Conservation (phyloP, 2,888 invertebrate genomes). For the Torymus texanus region DNA sequence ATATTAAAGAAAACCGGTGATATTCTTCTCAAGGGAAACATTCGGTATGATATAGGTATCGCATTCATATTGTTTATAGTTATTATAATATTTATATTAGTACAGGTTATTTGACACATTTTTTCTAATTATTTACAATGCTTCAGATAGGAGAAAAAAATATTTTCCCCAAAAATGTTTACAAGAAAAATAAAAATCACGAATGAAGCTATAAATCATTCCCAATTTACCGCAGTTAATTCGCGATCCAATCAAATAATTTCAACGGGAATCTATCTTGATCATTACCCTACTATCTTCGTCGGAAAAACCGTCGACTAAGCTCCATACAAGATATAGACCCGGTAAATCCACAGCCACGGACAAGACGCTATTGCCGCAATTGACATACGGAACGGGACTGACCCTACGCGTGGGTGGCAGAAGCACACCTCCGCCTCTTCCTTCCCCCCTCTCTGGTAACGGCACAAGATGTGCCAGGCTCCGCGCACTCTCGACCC, state of each 20-base stretch:
- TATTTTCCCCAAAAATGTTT: too few species aligned
- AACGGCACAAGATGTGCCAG: slow-evolving; percentile 39
- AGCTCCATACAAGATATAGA: neutral
- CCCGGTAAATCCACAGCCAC: neutral
- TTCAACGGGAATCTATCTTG: neutral
- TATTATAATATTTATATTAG: too few species aligned
- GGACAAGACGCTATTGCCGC: slow-evolving; percentile 4
- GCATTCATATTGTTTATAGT: too few species aligned
- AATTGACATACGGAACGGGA: slow-evolving; percentile 39
- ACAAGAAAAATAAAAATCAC: too few species aligned
- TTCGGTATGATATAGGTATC: too few species aligned
- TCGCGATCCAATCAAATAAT: neutral
- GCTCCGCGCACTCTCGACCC: slow-evolving; percentile 16
- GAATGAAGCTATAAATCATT: too few species aligned
- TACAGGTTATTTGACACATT: too few species aligned
- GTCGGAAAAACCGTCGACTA: neutral
- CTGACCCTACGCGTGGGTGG: slow-evolving; percentile 7
- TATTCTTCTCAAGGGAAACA: too few species aligned
- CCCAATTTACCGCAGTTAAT: too few species aligned
- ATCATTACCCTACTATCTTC: neutral
- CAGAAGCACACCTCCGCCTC: neutral
- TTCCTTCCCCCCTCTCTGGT: slow-evolving; percentile 4
- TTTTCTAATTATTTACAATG: too few species aligned
- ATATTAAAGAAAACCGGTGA: too few species aligned
- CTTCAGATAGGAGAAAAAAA: too few species aligned